Percentiles rank a stretch among this genome's conserved stretches.
These are phyloP conservation scores for Bufotes viridis DNA, from an alignment of 2,797 vertebrate species.

Conservation along the genomic window DNA sequence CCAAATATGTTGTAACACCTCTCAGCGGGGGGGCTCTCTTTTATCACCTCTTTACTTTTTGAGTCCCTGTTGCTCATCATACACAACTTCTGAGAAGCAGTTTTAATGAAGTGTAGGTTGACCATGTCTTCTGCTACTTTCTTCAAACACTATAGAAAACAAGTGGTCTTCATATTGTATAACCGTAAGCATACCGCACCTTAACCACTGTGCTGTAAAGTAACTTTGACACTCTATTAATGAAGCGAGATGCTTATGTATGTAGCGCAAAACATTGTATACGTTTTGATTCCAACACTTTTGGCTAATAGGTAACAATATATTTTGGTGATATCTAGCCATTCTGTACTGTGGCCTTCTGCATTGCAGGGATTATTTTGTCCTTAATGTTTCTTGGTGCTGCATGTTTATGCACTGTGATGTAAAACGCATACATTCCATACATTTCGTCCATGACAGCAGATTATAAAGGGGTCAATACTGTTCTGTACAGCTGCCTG, in stretches of 20 bases:
- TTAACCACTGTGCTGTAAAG: constrained; percentile 6
- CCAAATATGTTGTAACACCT: too few species aligned
- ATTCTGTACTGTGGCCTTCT: background rate
- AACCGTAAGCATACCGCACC: background rate
- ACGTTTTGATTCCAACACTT: background rate
- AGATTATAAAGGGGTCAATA: background rate
- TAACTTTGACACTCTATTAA: background rate
- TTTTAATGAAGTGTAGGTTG: background rate
- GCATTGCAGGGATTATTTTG: background rate
- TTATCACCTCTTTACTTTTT: too few species aligned
- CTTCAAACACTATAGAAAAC: background rate
- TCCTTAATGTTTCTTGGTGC: background rate
- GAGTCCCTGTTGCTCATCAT: background rate
- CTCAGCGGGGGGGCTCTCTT: too few species aligned
- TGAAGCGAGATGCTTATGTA: background rate
- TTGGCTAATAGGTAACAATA: background rate
- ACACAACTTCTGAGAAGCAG: background rate
- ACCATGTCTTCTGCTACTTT: background rate
- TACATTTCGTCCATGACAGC: background rate
- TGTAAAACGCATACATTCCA: background rate
- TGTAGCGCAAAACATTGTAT: background rate
- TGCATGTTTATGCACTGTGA: constrained; percentile 40
- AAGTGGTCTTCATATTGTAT: background rate
- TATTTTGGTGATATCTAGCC: background rate
- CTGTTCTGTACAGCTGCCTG: background rate